Conservation (phyloP, 2,113 vertebrate species). For the Ammodytes marinus region DNA sequence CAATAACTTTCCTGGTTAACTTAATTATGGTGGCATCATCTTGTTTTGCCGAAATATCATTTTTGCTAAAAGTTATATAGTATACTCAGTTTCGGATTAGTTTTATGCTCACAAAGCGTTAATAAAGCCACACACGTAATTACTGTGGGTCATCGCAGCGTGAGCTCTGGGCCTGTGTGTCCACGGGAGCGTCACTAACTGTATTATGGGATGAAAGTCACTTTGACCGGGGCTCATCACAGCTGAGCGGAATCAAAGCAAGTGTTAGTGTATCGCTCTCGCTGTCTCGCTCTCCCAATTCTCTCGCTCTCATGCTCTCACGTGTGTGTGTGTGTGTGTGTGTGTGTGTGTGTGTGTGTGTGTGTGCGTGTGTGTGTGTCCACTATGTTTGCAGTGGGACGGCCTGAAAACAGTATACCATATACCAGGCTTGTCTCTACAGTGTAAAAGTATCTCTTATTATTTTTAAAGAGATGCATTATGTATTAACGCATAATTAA, state of each 20-base stretch:
- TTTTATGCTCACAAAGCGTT: conserved; percentile 75
- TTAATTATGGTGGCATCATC: conserved; percentile 8
- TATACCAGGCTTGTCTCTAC: conserved; percentile 3
- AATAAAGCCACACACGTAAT: conserved; percentile 80
- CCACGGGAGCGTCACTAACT: conserved; percentile 83
- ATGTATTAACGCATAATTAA: not conserved
- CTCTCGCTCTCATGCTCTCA: conserved; percentile 63
- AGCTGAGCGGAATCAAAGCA: conserved; percentile 72
- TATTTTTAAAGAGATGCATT: not conserved
- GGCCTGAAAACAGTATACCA: conserved; percentile 16
- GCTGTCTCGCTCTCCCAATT: conserved; percentile 59
- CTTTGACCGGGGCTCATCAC: conserved; percentile 61
- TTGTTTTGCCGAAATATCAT: conserved; percentile 28
- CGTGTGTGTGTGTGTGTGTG: conserved; percentile 38
- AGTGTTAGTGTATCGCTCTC: conserved; percentile 68
- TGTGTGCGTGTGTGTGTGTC: conserved; percentile 12
- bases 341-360: conserved; percentile 29
- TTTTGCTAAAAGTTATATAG: conserved; percentile 36
- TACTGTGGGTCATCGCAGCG: conserved; percentile 78
- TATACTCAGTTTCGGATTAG: conserved; percentile 74
- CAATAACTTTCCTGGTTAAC: no score
- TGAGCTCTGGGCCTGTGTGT: conserved; percentile 73
- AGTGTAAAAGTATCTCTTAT: not conserved
- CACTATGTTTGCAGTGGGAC: conserved; percentile 24
- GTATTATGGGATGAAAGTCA: conserved; percentile 81